phyloP scores from a whole-genome alignment of 2,113 vertebrate genomes.

The Himantopus leucocephalus region DNA sequence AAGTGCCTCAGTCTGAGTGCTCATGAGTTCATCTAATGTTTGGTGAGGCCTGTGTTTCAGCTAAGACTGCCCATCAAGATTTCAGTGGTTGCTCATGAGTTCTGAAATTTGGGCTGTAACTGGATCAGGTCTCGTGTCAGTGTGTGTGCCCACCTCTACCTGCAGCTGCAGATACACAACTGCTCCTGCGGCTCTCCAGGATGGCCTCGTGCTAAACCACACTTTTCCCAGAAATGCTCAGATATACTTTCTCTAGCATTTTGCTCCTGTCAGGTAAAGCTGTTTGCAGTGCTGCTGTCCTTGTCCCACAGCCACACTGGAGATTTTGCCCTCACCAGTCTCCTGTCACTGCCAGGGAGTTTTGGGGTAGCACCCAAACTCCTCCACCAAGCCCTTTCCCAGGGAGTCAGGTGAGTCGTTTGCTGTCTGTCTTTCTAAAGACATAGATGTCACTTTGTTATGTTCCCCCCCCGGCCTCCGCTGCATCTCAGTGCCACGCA shows the following conservation, averaged over 20 bases:
- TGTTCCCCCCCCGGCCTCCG: background rate
- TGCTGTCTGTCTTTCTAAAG: background rate
- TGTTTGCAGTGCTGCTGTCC: background rate
- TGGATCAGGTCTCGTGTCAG: accelerated
- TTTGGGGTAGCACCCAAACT: background rate
- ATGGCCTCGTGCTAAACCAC: background rate
- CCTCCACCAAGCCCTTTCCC: background rate
- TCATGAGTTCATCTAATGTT: background rate
- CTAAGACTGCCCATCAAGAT: background rate
- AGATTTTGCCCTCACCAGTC: background rate
- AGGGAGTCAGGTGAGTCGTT: background rate
- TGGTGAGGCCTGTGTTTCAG: background rate
- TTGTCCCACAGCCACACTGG: background rate
- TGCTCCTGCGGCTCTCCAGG: background rate
- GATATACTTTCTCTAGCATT: background rate
- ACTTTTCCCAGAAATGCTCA: background rate
- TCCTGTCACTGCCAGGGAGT: background rate
- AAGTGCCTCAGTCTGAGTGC: background rate
- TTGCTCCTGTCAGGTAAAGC: background rate
- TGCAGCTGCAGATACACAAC: background rate
- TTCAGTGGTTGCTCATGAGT: background rate
- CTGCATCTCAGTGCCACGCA: background rate
- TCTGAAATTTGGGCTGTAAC: background rate
- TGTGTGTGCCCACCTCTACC: background rate
- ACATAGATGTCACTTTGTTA: background rate